Conservation (phyloP, 1,140 invertebrate species). For the Ooceraea biroi region DNA sequence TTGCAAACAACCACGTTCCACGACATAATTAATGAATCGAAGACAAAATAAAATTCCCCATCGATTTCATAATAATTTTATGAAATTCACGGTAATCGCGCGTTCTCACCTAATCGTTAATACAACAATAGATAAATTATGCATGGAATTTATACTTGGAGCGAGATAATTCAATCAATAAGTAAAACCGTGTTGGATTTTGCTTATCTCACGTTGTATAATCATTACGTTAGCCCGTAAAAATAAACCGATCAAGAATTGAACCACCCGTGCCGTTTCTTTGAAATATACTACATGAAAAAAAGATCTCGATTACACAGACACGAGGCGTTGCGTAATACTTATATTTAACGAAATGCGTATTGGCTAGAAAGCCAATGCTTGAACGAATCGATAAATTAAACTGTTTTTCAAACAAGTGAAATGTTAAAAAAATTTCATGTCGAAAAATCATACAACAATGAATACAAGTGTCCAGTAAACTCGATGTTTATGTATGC, state of each 20-base stretch:
- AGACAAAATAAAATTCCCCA: constrained; percentile 10
- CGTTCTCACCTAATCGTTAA: background rate
- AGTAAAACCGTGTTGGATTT: constrained; percentile 6
- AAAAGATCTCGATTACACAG: constrained; percentile 23
- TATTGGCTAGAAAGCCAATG: background rate
- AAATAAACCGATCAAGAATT: constrained; percentile 28
- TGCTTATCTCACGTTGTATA: background rate
- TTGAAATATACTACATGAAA: background rate
- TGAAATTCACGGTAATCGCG: background rate
- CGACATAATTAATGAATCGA: constrained; percentile 32
- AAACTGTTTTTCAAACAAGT: background rate
- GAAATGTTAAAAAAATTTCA: background rate
- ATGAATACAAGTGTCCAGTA: background rate
- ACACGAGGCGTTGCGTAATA: constrained; percentile 17
- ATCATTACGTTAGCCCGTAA: constrained; percentile 20
- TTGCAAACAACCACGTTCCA: constrained; percentile 37
- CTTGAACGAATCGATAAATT: background rate
- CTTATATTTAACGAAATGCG: constrained; percentile 28
- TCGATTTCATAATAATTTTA: background rate
- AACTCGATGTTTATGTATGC: background rate
- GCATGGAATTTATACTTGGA: background rate
- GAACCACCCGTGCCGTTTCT: background rate
- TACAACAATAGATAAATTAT: background rate
- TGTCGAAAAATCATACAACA: background rate
- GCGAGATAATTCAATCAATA: background rate